Evolutionary conservation across 2,888 invertebrate genomes (phyloP).

Genomic region (Spisula solida): DNA sequence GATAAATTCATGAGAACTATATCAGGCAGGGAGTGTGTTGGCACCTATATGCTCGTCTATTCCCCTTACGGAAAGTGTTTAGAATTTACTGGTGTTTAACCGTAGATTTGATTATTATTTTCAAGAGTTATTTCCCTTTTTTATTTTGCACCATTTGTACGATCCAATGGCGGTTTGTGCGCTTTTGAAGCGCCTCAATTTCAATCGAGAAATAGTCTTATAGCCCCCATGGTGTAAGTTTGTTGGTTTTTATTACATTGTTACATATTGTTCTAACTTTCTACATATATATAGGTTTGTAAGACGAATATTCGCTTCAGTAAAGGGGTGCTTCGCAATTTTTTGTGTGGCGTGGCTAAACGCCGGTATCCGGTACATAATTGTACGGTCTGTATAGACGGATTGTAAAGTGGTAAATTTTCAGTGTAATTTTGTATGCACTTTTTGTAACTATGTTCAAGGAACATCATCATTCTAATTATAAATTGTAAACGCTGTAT

Average conservation of each 20-base stretch:
- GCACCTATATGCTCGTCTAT: neutral
- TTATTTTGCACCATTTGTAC: constrained; percentile 1
- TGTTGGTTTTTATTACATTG: neutral
- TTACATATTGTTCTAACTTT: constrained; percentile 1
- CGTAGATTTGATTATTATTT: neutral
- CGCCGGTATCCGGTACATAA: too few relatives aligned
- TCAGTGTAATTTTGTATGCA: neutral
- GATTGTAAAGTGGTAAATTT: neutral
- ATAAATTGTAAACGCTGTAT: neutral
- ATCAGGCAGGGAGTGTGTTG: neutral
- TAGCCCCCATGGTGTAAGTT: neutral
- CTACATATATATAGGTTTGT: constrained; percentile 1
- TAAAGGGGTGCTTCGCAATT: neutral
- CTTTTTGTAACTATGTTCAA: neutral
- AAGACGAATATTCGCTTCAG: neutral
- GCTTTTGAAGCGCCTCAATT: neutral
- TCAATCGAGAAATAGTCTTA: neutral
- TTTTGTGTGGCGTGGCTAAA: neutral
- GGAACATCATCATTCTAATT: neutral
- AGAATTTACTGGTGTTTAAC: neutral
- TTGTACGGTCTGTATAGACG: neutral
- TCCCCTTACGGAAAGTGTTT: neutral
- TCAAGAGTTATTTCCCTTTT: neutral
- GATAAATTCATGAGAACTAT: too few relatives aligned
- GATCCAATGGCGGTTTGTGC: neutral